Evolutionary conservation across 2,888 invertebrate genomes (phyloP).

Genomic region (Aporophyla nigra): DNA sequence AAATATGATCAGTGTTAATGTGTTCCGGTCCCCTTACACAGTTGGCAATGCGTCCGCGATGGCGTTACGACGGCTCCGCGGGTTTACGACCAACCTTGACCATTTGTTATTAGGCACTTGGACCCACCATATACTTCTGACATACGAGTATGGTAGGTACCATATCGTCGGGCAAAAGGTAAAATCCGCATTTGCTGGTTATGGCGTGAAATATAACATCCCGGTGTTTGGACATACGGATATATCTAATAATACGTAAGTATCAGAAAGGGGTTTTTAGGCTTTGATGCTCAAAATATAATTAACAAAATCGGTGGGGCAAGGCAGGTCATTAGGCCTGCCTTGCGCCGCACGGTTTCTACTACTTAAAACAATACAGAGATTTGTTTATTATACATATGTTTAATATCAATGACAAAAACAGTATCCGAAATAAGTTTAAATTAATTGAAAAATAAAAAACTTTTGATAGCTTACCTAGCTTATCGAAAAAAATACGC

Average conservation of each 20-base stretch:
- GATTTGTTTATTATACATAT: background rate
- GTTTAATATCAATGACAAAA: background rate
- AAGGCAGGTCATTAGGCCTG: too few species aligned
- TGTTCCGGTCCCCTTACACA: conserved; percentile 57
- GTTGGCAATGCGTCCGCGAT: conserved; percentile 60
- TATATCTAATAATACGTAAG: background rate
- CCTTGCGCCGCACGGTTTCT: background rate
- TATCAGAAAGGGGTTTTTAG: background rate
- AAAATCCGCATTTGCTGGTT: conserved; percentile 36
- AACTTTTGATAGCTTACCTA: too few species aligned
- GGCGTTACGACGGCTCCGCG: conserved; percentile 31
- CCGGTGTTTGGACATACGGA: background rate
- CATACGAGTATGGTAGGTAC: conserved; percentile 19
- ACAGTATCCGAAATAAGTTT: too few species aligned
- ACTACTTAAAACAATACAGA: background rate
- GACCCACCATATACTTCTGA: conserved; percentile 55
- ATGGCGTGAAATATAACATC: conserved; percentile 2
- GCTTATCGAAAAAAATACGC: too few species aligned
- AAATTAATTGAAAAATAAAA: too few species aligned
- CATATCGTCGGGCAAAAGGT: conserved; percentile 31
- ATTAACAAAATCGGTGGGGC: too few species aligned
- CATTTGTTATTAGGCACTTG: conserved; percentile 61
- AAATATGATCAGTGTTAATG: conserved; percentile 61
- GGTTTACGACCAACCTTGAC: conserved; percentile 61
- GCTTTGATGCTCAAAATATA: background rate